Evolutionary conservation across 2,888 invertebrate species (phyloP).

Genomic region (Trisateles emortualis): DNA sequence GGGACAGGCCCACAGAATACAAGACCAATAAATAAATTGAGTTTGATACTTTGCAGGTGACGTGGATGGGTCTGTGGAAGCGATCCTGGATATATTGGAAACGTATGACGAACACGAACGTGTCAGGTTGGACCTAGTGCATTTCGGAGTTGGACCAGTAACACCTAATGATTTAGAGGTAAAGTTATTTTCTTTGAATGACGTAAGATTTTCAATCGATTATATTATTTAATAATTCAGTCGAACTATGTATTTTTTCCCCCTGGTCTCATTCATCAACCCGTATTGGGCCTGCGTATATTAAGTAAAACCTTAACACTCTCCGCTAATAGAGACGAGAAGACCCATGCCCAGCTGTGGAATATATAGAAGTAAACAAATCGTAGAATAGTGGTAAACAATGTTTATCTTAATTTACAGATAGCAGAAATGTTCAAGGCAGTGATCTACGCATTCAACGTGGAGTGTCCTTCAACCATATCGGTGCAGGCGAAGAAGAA

Average conservation of each 20-base stretch:
- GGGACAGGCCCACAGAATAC: too few relatives aligned
- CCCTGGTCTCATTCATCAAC: too few relatives aligned
- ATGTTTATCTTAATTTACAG: slow-evolving; percentile 42
- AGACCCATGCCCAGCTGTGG: too few relatives aligned
- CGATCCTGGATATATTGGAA: slow-evolving; percentile 95
- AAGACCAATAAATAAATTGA: background rate
- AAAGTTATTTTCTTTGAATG: background rate
- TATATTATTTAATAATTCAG: background rate
- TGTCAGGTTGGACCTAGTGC: slow-evolving; percentile 94
- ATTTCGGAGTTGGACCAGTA: slow-evolving; percentile 96
- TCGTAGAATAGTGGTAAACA: background rate
- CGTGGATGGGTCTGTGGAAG: slow-evolving; percentile 98
- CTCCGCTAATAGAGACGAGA: too few relatives aligned
- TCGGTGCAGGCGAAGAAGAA: slow-evolving; percentile 81
- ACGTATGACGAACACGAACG: slow-evolving; percentile 91
- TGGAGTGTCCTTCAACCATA: slow-evolving; percentile 84
- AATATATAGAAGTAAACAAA: too few relatives aligned
- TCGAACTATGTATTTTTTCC: too few relatives aligned
- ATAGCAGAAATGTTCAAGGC: slow-evolving; percentile 85
- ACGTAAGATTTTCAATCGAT: background rate
- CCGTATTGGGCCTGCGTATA: too few relatives aligned
- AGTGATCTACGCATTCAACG: slow-evolving; percentile 96
- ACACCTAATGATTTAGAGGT: slow-evolving; percentile 93
- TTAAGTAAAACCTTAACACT: too few relatives aligned
- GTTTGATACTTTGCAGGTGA: slow-evolving; percentile 89